phyloP scores from a whole-genome alignment of 2,113 vertebrate species.

The Aplodontia rufa region DNA sequence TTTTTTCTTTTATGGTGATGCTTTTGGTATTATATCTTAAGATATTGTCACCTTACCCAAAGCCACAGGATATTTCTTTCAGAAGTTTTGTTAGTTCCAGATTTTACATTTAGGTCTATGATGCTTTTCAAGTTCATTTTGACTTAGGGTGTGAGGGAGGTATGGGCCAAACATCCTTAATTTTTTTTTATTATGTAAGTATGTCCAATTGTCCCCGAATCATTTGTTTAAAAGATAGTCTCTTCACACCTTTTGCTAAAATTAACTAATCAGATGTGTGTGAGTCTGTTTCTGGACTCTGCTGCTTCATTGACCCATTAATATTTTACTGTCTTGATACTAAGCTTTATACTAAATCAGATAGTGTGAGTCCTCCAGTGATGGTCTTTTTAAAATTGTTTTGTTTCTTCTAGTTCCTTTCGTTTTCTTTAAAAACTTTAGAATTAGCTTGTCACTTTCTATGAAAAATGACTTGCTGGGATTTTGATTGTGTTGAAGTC shows the following conservation, averaged over 20 bases:
- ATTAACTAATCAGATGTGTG: not conserved
- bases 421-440: not conserved
- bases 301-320: too few relatives aligned
- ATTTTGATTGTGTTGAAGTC: not conserved
- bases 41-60: not conserved
- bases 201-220: not conserved
- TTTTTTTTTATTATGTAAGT: not conserved
- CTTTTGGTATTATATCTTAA: not conserved
- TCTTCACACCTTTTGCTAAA: not conserved
- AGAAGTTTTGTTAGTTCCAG: not conserved
- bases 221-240: not conserved
- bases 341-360: not conserved
- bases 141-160: not conserved
- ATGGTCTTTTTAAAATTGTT: not conserved
- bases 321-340: not conserved
- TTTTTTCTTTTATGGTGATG: not conserved
- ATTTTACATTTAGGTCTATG: not conserved
- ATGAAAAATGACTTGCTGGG: not conserved
- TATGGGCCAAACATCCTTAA: not conserved
- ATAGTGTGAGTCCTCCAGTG: not conserved
- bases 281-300: not conserved
- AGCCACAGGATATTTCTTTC: not conserved
- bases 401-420: not conserved
- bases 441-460: not conserved
- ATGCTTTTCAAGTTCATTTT: not conserved